Base-by-base conservation (phyloP, 92 coral and sea anemone genomes). In the Ricordea florida region DNA sequence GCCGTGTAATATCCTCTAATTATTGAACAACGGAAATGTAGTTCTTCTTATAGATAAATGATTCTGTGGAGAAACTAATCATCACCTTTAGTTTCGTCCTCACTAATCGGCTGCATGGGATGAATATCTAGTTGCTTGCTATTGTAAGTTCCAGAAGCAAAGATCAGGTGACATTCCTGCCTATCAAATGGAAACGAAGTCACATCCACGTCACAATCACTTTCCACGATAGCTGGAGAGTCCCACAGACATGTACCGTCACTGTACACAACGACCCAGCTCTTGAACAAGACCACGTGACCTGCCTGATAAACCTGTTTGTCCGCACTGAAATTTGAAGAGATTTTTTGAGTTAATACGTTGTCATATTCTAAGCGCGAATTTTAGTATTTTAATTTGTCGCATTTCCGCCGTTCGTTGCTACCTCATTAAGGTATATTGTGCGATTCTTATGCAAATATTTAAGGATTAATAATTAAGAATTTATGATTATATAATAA, bases 111-210 rank as follows among this genome's bases (percentile, higher is more conserved):
- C 1, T 17, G 24, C 40, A 69, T 51, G 17, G 65, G 13, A 6
- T 61, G 41, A 24, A 80, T 71, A 6, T 21, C 32, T 5, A 83
- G 83, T n/a, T 28, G 6, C 21, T 66, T 22, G 34, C 72, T 65
- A 48, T 71, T 83, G 40, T 75, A 83, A 5, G 78, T 66, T 47
- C 50, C 83, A 10, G 88, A 83, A 10, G 62, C 67, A 48, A 83
- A 83, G 29, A 27, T 0, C n/a, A 75, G 47, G 2, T 36, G 46
- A 41, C 88, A 83, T 2, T 49, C 40, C 34, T 83, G 88, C 1
- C 13, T 27, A 45, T 83, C 83, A 27, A 83, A 83, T 3, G 88
- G 88, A 48, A 83, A 74, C 17, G 18, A n/a, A 11, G 25, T 16
- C 22, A 83, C 51, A 2, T 75, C 46, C 10, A 83, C 41, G 44